Evolutionary conservation across 2,113 vertebrate species (phyloP).

Genomic region (Pelecanus crispus): DNA sequence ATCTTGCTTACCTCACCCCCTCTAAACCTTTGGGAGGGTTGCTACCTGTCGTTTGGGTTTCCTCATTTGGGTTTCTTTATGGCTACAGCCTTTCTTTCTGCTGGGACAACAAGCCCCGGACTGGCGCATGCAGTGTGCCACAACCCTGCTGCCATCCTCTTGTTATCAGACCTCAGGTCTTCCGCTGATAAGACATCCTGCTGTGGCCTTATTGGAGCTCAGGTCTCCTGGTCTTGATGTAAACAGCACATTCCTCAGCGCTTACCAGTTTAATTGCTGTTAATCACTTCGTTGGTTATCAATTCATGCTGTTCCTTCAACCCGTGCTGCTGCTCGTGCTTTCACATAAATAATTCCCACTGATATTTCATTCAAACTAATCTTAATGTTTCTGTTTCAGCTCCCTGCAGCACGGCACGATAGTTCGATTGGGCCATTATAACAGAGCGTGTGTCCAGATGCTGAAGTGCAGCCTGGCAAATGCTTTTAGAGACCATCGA

Average conservation of each 20-base stretch:
- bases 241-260: conserved; percentile 17
- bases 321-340: background rate
- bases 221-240: background rate
- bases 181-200: background rate
- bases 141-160: background rate
- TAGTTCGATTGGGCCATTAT: rapidly evolving
- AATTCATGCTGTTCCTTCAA: background rate
- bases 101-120: background rate
- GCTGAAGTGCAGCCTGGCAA: background rate
- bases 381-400: background rate
- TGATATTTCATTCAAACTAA: background rate
- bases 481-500: background rate
- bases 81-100: background rate
- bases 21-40: background rate
- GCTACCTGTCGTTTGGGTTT: background rate
- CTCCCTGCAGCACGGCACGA: background rate
- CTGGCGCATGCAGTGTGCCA: background rate
- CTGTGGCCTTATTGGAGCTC: background rate
- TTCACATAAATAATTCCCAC: background rate
- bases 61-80: background rate
- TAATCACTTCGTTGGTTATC: background rate
- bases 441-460: rapidly evolving
- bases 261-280: background rate
- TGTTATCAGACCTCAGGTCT: background rate
- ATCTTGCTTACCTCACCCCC: background rate